Base-by-base conservation (phyloP, 1,140 invertebrate genomes). In the Trichonephila clavata region DNA sequence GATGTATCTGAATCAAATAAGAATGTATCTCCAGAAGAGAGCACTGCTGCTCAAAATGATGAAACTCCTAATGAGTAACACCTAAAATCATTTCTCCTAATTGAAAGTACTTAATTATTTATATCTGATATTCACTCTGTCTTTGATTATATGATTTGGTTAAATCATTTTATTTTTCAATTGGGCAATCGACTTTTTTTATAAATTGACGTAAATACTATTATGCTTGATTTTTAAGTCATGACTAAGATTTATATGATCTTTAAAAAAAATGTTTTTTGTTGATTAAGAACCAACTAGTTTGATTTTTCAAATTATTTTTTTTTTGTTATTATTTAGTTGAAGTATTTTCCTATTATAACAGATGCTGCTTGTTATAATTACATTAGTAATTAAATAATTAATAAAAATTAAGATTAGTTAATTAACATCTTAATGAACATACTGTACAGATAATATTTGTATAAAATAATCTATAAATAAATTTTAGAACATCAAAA, bases 1-100 rank as follows among this genome's bases (percentile, higher is more conserved):
- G 86, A 93, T 57, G 16, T 93, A 59, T 24, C 68, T 43, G 71
- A 87, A 24, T 57, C 32, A 50, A 63, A 63, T 24, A 80, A 92
- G 13, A 39, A 86, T 61, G n/a, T 14, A 27, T 20, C 57, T 21
- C 13, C 13, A 20, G 60, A 87, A 6, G 60, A 21, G 27, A 14
- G 27, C 6, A 18, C 61, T 63, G 27, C 27, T 24, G 20, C 14
- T 5, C 32, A 87, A 27, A 87, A n/a, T n/a, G 57, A 84, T 21
- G 43, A 59, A 1, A 50, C n/a, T 16, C 27, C 57, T 24, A 84
- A 84, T 84, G 43, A 60, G 50, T 59, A 84, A 59, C 60, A 59
- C n/a, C 21, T 27, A 20, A 83, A 43, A n/a, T 14, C 39, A 24
- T 18, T n/a, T 24, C 13, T 68, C 65, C 50, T 84, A 59, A 27